phyloP scores from a whole-genome alignment of 2,888 invertebrate genomes.

The Drosophila neotestacea region DNA sequence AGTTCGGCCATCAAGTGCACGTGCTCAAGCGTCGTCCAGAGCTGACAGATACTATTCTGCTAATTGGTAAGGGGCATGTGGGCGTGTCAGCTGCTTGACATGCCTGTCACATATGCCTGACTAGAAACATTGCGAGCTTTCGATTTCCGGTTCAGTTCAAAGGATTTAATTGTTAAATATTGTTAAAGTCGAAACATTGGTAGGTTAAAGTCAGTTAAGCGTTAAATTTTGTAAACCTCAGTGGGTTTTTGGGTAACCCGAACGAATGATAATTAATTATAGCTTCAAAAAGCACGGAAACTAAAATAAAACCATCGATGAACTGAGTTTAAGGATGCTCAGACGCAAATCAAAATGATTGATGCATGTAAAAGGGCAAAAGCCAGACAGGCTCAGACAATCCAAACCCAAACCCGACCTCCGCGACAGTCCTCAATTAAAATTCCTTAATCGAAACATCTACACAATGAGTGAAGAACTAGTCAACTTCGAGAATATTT shows the following conservation, averaged over 20 bases:
- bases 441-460: constrained; percentile 32
- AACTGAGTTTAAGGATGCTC: constrained; percentile 12
- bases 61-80: constrained; percentile 54
- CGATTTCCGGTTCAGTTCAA: constrained; percentile 31
- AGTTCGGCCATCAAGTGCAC: constrained; percentile 71
- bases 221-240: constrained; percentile 39
- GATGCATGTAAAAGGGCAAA: constrained; percentile 42
- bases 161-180: constrained; percentile 47
- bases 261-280: constrained; percentile 50
- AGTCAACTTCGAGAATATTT: constrained; percentile 22
- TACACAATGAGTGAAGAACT: constrained; percentile 20
- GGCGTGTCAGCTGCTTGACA: constrained; percentile 53
- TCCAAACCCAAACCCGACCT: not conserved
- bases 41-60: constrained; percentile 59
- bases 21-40: constrained; percentile 55
- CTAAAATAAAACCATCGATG: constrained; percentile 42
- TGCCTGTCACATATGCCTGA: constrained; percentile 57
- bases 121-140: constrained; percentile 32
- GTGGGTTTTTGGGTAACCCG: constrained; percentile 19
- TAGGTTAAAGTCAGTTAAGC: constrained; percentile 26
- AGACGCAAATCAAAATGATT: constrained; percentile 37
- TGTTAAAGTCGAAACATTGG: constrained; percentile 39
- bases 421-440: constrained; percentile 38
- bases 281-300: constrained; percentile 9
- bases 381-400: constrained; percentile 14